Conservation (phyloP, 2,888 invertebrate species). For the Galerucella calmariensis region DNA sequence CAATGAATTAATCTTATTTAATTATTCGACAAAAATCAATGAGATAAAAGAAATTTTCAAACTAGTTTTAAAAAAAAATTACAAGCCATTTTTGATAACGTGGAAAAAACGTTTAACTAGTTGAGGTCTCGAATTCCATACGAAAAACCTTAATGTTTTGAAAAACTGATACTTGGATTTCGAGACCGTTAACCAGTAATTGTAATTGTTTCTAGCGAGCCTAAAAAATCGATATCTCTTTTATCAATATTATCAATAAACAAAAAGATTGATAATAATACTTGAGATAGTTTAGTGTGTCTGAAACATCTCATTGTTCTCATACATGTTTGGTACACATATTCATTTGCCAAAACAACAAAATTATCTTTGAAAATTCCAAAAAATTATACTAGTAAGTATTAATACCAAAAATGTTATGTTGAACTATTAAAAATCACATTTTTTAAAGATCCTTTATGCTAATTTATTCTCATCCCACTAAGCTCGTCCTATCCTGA, state of each 20-base stretch:
- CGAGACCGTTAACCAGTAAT: slow-evolving; percentile 61
- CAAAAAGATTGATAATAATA: slow-evolving; percentile 17
- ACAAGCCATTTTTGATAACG: slow-evolving; percentile 57
- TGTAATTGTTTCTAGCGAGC: slow-evolving; percentile 31
- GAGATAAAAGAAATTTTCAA: slow-evolving; percentile 32
- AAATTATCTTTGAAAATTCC: no score
- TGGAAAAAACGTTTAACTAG: slow-evolving; percentile 59
- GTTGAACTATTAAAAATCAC: no score
- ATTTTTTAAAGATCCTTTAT: no score
- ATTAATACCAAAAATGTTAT: no score
- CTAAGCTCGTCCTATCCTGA: no score
- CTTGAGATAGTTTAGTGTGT: slow-evolving; percentile 8
- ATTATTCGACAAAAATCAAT: slow-evolving; percentile 33
- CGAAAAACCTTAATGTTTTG: slow-evolving; percentile 44
- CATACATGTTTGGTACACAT: neutral
- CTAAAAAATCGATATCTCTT: slow-evolving; percentile 26
- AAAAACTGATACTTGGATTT: slow-evolving; percentile 55
- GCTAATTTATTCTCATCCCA: no score
- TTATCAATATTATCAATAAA: slow-evolving; percentile 25
- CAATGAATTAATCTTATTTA: neutral
- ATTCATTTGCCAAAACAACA: no score
- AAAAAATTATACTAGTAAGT: no score
- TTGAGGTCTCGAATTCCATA: slow-evolving; percentile 65
- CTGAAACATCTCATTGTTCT: slow-evolving; percentile 11
- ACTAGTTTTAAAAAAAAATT: slow-evolving; percentile 44